Base-by-base conservation (phyloP, 1,140 invertebrate genomes). In the Bombus fervidus region DNA sequence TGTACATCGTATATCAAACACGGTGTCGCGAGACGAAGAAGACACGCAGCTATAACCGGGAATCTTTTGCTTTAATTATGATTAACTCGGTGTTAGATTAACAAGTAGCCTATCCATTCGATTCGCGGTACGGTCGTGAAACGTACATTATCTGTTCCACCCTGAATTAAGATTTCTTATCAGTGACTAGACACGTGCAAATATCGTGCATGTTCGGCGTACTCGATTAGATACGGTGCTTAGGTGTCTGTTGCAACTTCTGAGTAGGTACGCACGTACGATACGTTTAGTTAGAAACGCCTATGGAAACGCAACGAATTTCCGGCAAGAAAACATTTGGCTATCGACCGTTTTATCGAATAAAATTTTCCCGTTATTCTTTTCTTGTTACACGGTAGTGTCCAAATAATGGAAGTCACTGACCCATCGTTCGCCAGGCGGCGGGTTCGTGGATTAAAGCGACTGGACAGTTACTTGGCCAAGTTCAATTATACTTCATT, bases 401-500 rank as follows among this genome's bases (percentile, higher is more conserved):
- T 28, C 57, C 57, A 25, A 59, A 59, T 28, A 12, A 59, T 84
- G 83, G 81, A 86, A 88, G 89, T 86, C 47, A 22, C 77, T 74
- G 86, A 86, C 80, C 81, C 77, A 47, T 22, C 76, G 81, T 72
- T 77, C 64, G 39, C 84, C 59, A n/a, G 9, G 66, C 87, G 47
- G 73, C 39, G 31, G 81, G 85, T 81, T 81, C 86, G 77, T 53
- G 76, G 86, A 83, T 91, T 83, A 86, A 86, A 76, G 59, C 37
- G 57, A 86, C 84, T 77, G 87, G 86, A 90, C 82, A 89, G 88
- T 89, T 86, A 90, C 84, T 80, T 64, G 77, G 81, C 79, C 41
- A 74, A 59, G 80, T 87, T 90, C 89, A 87, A 90, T 90, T 90
- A 90, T 85, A 90, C 82, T 87, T 90, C 79, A 85, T 87, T 90